Conservation (phyloP, 2,888 invertebrate species). For the Drosophila quinaria region DNA sequence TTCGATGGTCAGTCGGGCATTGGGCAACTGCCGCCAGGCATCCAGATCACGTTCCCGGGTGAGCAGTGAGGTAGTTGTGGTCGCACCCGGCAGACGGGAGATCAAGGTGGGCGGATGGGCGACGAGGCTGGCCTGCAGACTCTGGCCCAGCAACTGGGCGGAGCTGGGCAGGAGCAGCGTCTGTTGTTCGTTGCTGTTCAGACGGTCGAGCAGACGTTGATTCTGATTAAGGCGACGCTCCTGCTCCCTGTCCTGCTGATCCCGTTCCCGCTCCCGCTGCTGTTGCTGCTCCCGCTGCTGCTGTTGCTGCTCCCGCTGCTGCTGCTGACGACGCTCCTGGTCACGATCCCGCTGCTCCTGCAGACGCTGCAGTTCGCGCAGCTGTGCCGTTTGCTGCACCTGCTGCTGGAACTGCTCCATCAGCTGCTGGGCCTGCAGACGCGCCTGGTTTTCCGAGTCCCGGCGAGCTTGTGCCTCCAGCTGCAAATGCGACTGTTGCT, state of each 20-base stretch:
- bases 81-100: constrained; percentile 66
- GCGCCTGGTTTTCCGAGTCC: constrained; percentile 87
- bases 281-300: constrained; percentile 41
- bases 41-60: constrained; percentile 73
- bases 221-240: constrained; percentile 46
- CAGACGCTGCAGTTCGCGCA: constrained; percentile 55
- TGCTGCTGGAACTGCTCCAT: constrained; percentile 84
- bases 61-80: constrained; percentile 65
- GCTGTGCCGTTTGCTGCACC: constrained; percentile 78
- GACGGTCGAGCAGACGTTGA: constrained; percentile 83
- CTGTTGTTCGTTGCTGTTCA: constrained; percentile 75
- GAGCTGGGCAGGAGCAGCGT: constrained; percentile 57
- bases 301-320: constrained; percentile 61
- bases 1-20: constrained; percentile 74
- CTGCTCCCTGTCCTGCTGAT: constrained; percentile 25
- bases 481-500: constrained; percentile 83
- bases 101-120: constrained; percentile 83
- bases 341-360: constrained; percentile 63
- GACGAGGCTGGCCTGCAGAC: constrained; percentile 82
- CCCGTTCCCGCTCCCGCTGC: constrained; percentile 48
- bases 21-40: constrained; percentile 68
- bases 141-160: constrained; percentile 72
- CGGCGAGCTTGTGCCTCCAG: constrained; percentile 87
- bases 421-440: constrained; percentile 81
- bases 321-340: constrained; percentile 82